phyloP scores from a whole-genome alignment of 2,888 invertebrate species.

The Adineta ricciae region DNA sequence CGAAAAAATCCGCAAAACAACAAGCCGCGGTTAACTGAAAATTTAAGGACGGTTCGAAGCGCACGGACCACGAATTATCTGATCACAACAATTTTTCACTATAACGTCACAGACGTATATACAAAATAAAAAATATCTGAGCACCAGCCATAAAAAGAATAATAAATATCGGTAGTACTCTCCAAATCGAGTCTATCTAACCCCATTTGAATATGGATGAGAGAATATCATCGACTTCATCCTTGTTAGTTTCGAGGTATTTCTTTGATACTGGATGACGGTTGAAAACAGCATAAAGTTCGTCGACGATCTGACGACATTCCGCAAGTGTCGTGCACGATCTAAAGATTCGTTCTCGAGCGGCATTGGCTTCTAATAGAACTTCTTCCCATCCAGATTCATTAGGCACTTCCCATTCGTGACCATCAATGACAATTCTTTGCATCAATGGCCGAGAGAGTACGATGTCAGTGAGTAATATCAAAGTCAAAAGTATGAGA shows the following conservation, averaged over 20 bases:
- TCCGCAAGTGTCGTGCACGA: not conserved
- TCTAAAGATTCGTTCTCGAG: not conserved
- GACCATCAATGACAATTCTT: not conserved
- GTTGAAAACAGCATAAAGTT: not conserved
- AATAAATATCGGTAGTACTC: too few relatives aligned
- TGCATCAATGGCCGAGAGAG: not conserved
- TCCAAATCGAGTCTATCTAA: not conserved
- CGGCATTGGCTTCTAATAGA: not conserved
- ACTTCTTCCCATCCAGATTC: conserved; percentile 2
- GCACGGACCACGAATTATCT: too few relatives aligned
- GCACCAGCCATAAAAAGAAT: too few relatives aligned
- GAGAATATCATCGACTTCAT: not conserved
- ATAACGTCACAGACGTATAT: too few relatives aligned
- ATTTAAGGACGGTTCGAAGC: too few relatives aligned
- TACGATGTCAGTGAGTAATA: not conserved
- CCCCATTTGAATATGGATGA: not conserved
- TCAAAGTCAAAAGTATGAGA: not conserved
- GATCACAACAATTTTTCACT: too few relatives aligned
- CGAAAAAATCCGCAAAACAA: too few relatives aligned
- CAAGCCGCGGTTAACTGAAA: too few relatives aligned
- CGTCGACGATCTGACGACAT: not conserved
- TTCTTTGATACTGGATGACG: not conserved
- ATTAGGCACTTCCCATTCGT: not conserved
- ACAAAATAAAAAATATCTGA: too few relatives aligned
- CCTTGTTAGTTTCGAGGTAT: not conserved